Evolutionary conservation across 2,888 invertebrate species (phyloP).

Genomic region (Idaea aversata): DNA sequence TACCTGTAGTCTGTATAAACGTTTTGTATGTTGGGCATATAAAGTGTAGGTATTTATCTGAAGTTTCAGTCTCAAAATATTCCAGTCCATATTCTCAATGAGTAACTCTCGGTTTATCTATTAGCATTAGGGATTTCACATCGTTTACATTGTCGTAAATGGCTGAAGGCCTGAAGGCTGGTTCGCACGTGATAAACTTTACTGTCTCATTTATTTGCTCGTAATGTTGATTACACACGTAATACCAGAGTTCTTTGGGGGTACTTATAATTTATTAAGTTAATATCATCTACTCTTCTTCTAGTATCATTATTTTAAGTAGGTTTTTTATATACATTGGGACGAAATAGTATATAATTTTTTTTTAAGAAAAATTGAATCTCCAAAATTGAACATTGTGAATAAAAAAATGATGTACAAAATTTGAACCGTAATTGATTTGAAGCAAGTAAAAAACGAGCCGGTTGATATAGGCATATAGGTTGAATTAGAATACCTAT

Average conservation of each 20-base stretch:
- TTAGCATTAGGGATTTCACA: constrained; percentile 1
- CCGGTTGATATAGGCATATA: too few species aligned
- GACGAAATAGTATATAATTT: neutral
- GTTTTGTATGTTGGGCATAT: too few species aligned
- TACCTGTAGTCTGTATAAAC: too few species aligned
- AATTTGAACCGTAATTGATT: too few species aligned
- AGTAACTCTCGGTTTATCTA: neutral
- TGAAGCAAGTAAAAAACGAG: too few species aligned
- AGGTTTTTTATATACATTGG: neutral
- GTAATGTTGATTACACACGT: constrained; percentile 1
- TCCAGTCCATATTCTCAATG: neutral
- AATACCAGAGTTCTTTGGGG: neutral
- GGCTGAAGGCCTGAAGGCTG: neutral
- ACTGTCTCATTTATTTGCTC: neutral
- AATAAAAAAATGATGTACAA: too few species aligned
- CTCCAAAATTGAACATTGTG: too few species aligned
- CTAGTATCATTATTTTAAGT: neutral
- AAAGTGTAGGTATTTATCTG: neutral
- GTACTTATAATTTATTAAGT: constrained; percentile 1
- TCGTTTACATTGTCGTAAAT: constrained; percentile 1
- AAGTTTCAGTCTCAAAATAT: neutral
- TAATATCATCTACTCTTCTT: neutral
- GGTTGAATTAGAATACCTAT: too few species aligned
- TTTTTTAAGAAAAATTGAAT: too few species aligned
- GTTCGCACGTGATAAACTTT: constrained; percentile 1